Conservation (phyloP, 2,888 invertebrate species). For the Hypomecis atomaria region DNA sequence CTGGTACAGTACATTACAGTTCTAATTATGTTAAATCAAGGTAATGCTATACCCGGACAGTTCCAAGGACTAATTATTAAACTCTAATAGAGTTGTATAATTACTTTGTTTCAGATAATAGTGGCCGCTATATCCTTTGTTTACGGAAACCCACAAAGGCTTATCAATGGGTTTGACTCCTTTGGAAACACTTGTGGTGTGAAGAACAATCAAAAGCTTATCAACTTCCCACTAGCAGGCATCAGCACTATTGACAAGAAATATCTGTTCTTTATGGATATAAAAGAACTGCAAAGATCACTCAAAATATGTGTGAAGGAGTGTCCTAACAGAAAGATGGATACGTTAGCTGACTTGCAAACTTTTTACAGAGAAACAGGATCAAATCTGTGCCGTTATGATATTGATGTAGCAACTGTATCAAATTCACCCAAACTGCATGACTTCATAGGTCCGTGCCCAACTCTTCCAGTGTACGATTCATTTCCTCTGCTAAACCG, state of each 20-base stretch:
- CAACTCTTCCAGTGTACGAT: slow-evolving; percentile 90
- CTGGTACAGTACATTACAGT: too few species aligned
- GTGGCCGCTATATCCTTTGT: slow-evolving; percentile 95
- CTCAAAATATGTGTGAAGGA: slow-evolving; percentile 95
- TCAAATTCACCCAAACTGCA: slow-evolving; percentile 68
- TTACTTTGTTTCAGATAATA: slow-evolving; percentile 85
- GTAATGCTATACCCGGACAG: too few species aligned
- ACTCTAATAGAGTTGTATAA: background rate
- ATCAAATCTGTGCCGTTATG: slow-evolving; percentile 91
- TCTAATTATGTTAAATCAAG: too few species aligned
- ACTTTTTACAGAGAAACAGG: slow-evolving; percentile 89
- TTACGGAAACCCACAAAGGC: slow-evolving; percentile 93
- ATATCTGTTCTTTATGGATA: slow-evolving; percentile 93
- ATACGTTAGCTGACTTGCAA: slow-evolving; percentile 87
- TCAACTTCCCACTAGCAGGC: slow-evolving; percentile 90
- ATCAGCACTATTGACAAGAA: slow-evolving; percentile 91
- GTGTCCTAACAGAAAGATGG: slow-evolving; percentile 90
- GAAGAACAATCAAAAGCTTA: slow-evolving; percentile 89
- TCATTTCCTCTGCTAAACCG: slow-evolving; percentile 93
- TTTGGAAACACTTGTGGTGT: slow-evolving; percentile 98
- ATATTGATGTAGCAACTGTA: slow-evolving; percentile 84
- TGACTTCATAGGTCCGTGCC: slow-evolving; percentile 89
- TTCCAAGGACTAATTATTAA: background rate
- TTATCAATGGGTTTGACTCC: slow-evolving; percentile 96
- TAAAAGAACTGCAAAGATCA: slow-evolving; percentile 89